phyloP scores from a whole-genome alignment of 1,140 invertebrate genomes.

The Delia radicum region DNA sequence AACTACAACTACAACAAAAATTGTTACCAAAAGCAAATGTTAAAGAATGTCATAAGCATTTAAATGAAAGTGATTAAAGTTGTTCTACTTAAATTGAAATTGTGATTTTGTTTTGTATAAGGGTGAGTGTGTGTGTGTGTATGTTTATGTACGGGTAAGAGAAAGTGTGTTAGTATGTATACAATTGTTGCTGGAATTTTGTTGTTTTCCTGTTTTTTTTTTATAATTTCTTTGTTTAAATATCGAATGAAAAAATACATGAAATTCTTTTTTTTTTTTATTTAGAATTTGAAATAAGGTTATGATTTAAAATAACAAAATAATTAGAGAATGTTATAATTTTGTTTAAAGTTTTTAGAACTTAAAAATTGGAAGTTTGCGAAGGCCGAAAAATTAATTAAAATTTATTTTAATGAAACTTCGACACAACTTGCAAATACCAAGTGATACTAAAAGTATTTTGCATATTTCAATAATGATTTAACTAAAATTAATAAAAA shows the following conservation, averaged over 20 bases:
- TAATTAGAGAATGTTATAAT: no score
- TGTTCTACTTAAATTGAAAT: conserved; percentile 14
- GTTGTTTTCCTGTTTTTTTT: background rate
- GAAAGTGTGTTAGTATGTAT: background rate
- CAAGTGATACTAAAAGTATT: no score
- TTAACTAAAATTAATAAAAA: no score
- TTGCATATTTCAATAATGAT: no score
- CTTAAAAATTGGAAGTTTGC: no score
- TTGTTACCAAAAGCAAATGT: background rate
- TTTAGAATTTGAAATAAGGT: no score
- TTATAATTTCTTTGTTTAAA: background rate
- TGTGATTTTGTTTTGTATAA: background rate
- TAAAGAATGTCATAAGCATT: conserved; percentile 21
- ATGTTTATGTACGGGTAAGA: background rate
- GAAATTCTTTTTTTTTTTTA: no score
- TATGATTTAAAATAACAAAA: no score
- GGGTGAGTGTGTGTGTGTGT: background rate
- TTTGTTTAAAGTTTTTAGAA: no score
- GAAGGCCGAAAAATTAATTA: no score
- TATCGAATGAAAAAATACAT: background rate
- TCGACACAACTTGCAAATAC: no score
- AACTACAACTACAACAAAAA: background rate
- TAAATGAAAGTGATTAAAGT: conserved; percentile 18
- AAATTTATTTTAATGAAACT: no score
- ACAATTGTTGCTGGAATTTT: background rate